Evolutionary conservation across 2,797 vertebrate genomes (phyloP).

Genomic region (Tokudaia tokunoshimensis): DNA sequence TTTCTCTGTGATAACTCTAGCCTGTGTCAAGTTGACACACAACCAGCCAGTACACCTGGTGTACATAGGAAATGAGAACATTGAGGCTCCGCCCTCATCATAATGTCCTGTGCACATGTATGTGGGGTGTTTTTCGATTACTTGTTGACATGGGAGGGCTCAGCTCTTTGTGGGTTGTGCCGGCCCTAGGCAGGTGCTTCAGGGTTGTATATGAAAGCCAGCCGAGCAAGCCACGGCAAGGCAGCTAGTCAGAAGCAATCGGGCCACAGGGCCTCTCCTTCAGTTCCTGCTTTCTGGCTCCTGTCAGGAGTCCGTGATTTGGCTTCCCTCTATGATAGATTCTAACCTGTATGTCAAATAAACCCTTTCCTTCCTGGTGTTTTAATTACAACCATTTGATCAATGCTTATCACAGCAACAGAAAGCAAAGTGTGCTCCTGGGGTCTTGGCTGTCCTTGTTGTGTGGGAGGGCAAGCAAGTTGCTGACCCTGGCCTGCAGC

Average conservation of each 20-base stretch:
- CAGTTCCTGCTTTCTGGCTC: background rate
- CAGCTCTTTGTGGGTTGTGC: background rate
- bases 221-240: background rate
- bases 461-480: too few species aligned
- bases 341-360: background rate
- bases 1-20: too few species aligned
- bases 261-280: background rate
- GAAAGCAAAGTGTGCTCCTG: background rate
- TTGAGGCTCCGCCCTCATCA: background rate
- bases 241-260: background rate
- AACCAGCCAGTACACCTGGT: too few species aligned
- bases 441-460: background rate
- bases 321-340: background rate
- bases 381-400: background rate
- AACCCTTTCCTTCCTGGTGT: background rate
- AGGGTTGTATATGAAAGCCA: background rate
- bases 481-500: background rate
- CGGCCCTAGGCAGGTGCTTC: background rate
- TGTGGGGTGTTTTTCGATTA: background rate
- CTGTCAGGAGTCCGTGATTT: background rate
- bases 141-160: background rate
- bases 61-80: background rate
- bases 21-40: too few species aligned
- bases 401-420: too few species aligned
- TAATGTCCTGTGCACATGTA: background rate